Percentiles rank a stretch among this genome's conserved stretches.
These are phyloP conservation scores for Sphenodon punctatus DNA, from an alignment of 2,797 vertebrate species.

Conservation along the genomic window DNA sequence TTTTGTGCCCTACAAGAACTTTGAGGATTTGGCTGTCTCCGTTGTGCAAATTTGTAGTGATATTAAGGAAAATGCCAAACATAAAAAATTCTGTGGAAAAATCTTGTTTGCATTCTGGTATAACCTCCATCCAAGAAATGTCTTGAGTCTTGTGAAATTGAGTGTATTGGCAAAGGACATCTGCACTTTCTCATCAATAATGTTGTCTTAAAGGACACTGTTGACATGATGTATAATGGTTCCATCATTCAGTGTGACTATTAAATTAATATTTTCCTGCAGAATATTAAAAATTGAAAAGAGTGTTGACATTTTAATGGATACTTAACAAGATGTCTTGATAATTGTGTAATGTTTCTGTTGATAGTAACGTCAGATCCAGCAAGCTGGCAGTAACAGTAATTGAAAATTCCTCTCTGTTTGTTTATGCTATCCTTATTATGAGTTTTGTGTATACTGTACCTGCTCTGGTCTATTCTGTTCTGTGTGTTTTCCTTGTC, in stretches of 20 bases:
- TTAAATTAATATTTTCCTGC: not conserved
- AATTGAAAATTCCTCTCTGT: not conserved
- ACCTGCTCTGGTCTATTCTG: too few relatives aligned
- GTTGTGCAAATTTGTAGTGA: not conserved
- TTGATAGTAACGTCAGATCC: not conserved
- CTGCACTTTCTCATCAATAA: not conserved
- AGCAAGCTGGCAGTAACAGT: not conserved
- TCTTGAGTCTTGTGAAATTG: rapidly evolving
- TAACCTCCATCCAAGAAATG: not conserved
- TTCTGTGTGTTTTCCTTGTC: not conserved
- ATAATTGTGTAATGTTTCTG: not conserved
- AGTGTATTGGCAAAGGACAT: not conserved
- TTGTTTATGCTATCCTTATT: not conserved
- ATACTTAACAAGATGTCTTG: not conserved
- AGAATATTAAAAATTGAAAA: not conserved
- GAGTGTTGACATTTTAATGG: not conserved
- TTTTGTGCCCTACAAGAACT: too few relatives aligned
- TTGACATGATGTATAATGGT: not conserved
- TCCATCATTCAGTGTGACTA: not conserved
- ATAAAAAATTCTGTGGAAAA: not conserved
- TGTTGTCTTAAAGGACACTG: not conserved
- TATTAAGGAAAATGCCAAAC: not conserved
- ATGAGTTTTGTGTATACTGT: too few relatives aligned
- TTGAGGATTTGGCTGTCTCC: too few relatives aligned
- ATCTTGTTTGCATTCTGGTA: not conserved